Conservation (phyloP, 2,113 vertebrate species). For the Mobula hypostoma region DNA sequence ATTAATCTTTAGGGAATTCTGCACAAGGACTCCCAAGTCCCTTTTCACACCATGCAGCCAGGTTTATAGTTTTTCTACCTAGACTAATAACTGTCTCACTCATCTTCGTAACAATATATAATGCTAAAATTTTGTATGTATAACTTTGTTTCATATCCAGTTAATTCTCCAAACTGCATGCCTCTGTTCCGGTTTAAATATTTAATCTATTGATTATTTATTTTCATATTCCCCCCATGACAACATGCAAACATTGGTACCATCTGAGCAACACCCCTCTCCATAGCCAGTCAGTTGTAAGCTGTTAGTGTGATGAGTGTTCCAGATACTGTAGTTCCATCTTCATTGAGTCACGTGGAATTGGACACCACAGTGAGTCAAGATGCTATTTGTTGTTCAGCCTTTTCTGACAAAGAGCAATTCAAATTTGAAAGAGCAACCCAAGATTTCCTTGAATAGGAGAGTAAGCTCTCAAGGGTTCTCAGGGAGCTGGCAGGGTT, state of each 20-base stretch:
- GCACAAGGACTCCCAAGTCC: no score
- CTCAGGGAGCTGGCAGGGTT: background rate
- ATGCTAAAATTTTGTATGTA: no score
- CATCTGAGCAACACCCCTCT: background rate
- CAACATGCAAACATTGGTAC: background rate
- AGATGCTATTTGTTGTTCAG: background rate
- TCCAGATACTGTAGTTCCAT: background rate
- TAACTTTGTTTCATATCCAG: background rate
- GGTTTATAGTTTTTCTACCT: background rate
- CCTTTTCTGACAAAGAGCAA: background rate
- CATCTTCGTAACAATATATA: background rate
- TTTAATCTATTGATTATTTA: background rate
- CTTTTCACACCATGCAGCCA: background rate
- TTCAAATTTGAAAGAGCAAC: background rate
- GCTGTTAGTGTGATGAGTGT: background rate
- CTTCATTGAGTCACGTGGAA: background rate
- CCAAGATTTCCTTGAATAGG: background rate
- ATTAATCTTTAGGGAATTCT: no score
- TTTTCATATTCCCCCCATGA: background rate
- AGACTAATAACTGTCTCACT: background rate
- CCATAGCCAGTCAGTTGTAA: no score
- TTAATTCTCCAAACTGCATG: background rate
- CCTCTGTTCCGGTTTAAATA: background rate
- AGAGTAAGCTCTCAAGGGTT: slow-evolving; percentile 5
- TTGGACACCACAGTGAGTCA: background rate